Evolutionary conservation across 2,888 invertebrate genomes (phyloP).

Genomic region (Drosophila paucipuncta): DNA sequence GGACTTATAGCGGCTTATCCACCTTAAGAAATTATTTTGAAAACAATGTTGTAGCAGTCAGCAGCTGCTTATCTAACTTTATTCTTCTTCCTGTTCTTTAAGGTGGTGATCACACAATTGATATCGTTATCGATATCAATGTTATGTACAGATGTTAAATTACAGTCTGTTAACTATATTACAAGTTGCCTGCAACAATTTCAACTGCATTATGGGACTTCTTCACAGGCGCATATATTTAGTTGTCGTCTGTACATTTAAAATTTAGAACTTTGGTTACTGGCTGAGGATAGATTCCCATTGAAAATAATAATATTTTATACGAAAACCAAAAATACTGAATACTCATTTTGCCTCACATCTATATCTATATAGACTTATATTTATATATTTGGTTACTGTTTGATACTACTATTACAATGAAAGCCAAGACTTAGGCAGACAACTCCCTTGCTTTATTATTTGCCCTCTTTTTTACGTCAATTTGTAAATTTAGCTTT

Average conservation of each 20-base stretch:
- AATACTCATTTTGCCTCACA: neutral
- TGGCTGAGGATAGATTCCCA: neutral
- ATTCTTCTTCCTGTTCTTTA: neutral
- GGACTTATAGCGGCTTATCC: neutral
- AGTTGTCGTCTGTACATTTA: neutral
- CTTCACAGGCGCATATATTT: no score
- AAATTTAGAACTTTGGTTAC: neutral
- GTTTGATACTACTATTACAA: no score
- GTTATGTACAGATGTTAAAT: neutral
- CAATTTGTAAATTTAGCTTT: neutral
- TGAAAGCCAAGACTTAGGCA: no score
- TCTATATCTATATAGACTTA: neutral
- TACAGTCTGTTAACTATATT: neutral
- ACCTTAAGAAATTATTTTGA: neutral
- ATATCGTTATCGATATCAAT: neutral
- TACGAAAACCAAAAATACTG: no score
- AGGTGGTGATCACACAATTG: neutral
- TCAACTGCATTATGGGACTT: neutral
- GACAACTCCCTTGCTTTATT: neutral
- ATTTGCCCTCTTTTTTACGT: neutral
- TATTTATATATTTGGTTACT: neutral
- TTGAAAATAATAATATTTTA: neutral
- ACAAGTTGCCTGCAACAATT: neutral
- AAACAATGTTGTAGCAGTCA: neutral
- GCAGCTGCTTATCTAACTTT: neutral